These are phyloP conservation scores for Onychomys arenicola DNA, from an alignment of 2,797 vertebrate genomes.

Conservation along the genomic window DNA sequence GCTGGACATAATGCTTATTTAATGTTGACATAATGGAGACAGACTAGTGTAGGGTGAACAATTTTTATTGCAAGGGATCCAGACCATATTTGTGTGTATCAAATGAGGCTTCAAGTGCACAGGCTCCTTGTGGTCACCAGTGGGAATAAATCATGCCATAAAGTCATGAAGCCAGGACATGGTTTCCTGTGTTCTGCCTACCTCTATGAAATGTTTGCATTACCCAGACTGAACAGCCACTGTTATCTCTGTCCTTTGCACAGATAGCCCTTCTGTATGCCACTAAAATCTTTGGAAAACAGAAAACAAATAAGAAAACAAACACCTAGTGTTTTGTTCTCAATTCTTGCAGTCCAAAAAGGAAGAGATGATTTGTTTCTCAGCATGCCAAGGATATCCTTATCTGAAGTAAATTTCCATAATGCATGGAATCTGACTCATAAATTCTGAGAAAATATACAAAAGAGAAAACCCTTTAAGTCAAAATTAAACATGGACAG, in stretches of 20 bases:
- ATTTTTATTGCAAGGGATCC: neutral
- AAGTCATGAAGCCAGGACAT: neutral
- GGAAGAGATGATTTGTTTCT: constrained; percentile 31
- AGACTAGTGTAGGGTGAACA: neutral
- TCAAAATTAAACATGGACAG: constrained; percentile 48
- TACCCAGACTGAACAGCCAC: neutral
- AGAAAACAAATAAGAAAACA: constrained; percentile 26
- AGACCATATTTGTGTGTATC: neutral
- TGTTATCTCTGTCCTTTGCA: neutral
- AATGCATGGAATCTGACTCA: constrained; percentile 32
- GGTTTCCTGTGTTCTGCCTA: neutral
- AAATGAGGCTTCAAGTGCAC: constrained; percentile 14
- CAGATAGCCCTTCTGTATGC: neutral
- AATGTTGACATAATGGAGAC: constrained; percentile 51
- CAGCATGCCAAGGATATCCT: neutral
- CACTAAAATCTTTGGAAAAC: neutral
- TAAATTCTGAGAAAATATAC: neutral
- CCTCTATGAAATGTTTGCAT: neutral
- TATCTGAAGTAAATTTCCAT: constrained; percentile 57
- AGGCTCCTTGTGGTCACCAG: neutral
- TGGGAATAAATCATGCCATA: neutral
- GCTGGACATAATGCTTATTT: constrained; percentile 13
- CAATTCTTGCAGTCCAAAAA: neutral
- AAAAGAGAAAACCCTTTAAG: constrained; percentile 25
- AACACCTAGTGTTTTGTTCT: neutral